Conservation (phyloP, 2,113 vertebrate genomes). For the Symphodus melops region DNA sequence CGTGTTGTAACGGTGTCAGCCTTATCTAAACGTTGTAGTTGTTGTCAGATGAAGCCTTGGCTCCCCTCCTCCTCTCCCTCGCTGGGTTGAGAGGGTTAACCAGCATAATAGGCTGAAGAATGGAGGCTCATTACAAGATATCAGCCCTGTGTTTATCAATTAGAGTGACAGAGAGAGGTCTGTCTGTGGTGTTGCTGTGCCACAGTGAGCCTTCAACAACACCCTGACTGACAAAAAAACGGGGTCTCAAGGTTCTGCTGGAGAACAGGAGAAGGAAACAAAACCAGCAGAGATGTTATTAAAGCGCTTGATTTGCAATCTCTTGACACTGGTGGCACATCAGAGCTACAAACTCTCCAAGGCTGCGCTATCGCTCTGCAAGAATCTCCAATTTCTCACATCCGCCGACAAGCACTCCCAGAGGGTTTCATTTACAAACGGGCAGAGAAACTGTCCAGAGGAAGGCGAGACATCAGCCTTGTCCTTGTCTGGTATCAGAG, state of each 20-base stretch:
- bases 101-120: conserved; percentile 75
- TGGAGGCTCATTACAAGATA: conserved; percentile 78
- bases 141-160: conserved; percentile 78
- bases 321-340: conserved; percentile 76
- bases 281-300: conserved; percentile 75
- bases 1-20: conserved; percentile 48
- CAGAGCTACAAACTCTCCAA: conserved; percentile 50
- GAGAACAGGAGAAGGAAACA: conserved; percentile 55
- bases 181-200: conserved; percentile 36
- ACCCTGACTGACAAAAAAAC: conserved; percentile 56
- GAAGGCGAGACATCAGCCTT: conserved; percentile 66
- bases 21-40: conserved; percentile 73
- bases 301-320: conserved; percentile 80
- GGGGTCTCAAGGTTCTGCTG: conserved; percentile 53
- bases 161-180: conserved; percentile 74
- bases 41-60: conserved; percentile 65
- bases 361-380: conserved; percentile 60
- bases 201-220: conserved; percentile 57
- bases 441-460: conserved; percentile 73
- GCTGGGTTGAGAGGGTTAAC: conserved; percentile 78
- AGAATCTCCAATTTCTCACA: conserved; percentile 79
- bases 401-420: conserved; percentile 75
- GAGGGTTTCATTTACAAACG: conserved; percentile 80
- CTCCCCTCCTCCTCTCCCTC: conserved; percentile 45
- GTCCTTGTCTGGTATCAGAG: conserved; percentile 77